Percentiles rank a stretch among this genome's conserved stretches.
Conservation (phyloP, 2,888 invertebrate species). For the Psylliodes chrysocephalus region DNA sequence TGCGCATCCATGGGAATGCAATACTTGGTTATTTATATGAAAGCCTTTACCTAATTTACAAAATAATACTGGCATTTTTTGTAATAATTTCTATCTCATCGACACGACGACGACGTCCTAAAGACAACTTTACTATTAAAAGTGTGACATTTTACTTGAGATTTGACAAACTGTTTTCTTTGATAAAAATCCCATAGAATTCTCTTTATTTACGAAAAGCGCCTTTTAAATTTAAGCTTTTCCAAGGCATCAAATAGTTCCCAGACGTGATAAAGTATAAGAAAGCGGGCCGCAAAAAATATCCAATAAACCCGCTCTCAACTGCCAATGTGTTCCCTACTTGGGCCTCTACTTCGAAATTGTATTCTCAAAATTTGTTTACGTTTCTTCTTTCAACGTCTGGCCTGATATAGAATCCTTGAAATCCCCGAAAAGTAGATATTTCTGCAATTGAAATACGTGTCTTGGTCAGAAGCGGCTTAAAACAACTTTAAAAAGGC, state of each 20-base stretch:
- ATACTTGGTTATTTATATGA: too few relatives aligned
- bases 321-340: not conserved
- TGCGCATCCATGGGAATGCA: too few relatives aligned
- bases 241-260: not conserved
- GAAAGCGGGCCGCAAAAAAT: not conserved
- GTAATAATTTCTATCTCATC: too few relatives aligned
- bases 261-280: not conserved
- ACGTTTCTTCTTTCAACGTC: slow-evolving; percentile 13
- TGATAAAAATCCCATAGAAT: too few relatives aligned
- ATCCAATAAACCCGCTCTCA: slow-evolving; percentile 4
- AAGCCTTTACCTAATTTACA: too few relatives aligned
- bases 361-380: slow-evolving; percentile 14
- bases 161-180: too few relatives aligned
- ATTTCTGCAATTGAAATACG: slow-evolving; percentile 8
- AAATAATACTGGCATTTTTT: too few relatives aligned
- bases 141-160: too few relatives aligned
- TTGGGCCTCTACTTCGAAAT: not conserved
- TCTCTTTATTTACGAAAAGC: not conserved
- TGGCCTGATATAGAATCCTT: not conserved
- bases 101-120: too few relatives aligned
- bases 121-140: too few relatives aligned
- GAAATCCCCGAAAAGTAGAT: slow-evolving; percentile 1
- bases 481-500: not conserved
- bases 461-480: slow-evolving; percentile 4
- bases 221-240: not conserved